A percentile compares a stretch with the other conserved stretches of the same genome.
phyloP scores from a whole-genome alignment of 2,888 invertebrate species.

The Spialia ferax region DNA sequence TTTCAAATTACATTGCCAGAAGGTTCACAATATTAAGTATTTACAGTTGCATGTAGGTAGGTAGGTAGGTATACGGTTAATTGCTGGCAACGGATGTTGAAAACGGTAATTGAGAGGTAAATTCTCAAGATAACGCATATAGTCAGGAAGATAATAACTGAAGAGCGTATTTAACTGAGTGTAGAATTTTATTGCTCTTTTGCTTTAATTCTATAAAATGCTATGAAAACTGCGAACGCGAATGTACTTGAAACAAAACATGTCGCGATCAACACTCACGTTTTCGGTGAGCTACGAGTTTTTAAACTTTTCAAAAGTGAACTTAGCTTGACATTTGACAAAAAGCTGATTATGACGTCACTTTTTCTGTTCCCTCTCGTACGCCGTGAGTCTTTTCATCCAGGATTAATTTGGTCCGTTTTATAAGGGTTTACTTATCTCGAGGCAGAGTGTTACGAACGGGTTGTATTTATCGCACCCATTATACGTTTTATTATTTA shows the following conservation, averaged over 20 bases:
- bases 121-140: slow-evolving; percentile 72
- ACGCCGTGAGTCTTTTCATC: slow-evolving; percentile 75
- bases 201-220: slow-evolving; percentile 35
- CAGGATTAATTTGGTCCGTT: slow-evolving; percentile 83
- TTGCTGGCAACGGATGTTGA: slow-evolving; percentile 78
- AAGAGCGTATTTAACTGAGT: slow-evolving; percentile 43
- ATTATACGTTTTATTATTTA: slow-evolving; percentile 86
- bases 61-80: slow-evolving; percentile 79
- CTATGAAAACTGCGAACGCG: slow-evolving; percentile 44
- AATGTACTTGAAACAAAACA: slow-evolving; percentile 51
- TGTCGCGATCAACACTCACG: slow-evolving; percentile 51
- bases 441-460: slow-evolving; percentile 73
- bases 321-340: slow-evolving; percentile 81
- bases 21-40: slow-evolving; percentile 78
- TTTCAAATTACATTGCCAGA: slow-evolving; percentile 74
- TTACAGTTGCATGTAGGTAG: slow-evolving; percentile 83
- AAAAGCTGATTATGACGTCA: slow-evolving; percentile 86
- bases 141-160: slow-evolving; percentile 52
- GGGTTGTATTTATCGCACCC: slow-evolving; percentile 83
- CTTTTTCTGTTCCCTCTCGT: slow-evolving; percentile 68
- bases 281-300: slow-evolving; percentile 66
- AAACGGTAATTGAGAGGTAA: slow-evolving; percentile 79
- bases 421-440: slow-evolving; percentile 85
- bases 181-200: slow-evolving; percentile 36
- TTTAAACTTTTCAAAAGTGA: slow-evolving; percentile 78